Base-by-base conservation (phyloP, 1,140 invertebrate genomes). In the Pteromalus puparum region DNA sequence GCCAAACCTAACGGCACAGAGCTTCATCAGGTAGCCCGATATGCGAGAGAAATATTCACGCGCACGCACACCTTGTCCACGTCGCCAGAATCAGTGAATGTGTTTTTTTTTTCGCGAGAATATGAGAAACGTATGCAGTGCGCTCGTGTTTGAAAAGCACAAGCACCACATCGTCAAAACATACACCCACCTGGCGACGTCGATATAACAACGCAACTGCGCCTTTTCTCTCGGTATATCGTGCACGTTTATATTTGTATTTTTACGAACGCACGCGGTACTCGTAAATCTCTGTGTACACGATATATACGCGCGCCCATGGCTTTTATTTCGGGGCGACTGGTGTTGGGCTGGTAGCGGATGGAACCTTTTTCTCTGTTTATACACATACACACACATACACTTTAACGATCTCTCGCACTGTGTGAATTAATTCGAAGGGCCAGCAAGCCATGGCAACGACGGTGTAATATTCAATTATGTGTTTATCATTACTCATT, bases 1-100 rank as follows among this genome's bases (percentile, higher is more conserved):
- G 90, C 90, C 24, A 91, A 93, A 77, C 93, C 94, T 12, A 94
- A 93, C 34, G 94, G 94, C 87, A 94, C 91, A 84, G 82, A 92
- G 85, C 92, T 95, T 82, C 53, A 61, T n/a, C 93, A 95, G 93
- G 94, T 95, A 93, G 75, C 82, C 30, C 65, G 87, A 89, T 30
- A 86, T 30, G 76, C 61, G 79, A 42, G 38, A 0, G 38, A 9
- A 1, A 42, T 9, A 42, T 9, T 42, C 10, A 9, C 4, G 30
- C 6, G 1, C 3, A 28, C n/a, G n/a, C n/a, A n/a, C n/a, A n/a
- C n/a, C n/a, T n/a, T 26, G 3, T 18, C 61, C 61, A 5, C 61
- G 61, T n/a, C 6, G 67, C 67, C n/a, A 34, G 30, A n/a, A n/a
- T 34, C 3, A 34, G 3, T 34, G 30, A 34, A 5, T 34, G 30